Evolutionary conservation across 2,888 invertebrate species (phyloP).

Genomic region (Litoditis marina): DNA sequence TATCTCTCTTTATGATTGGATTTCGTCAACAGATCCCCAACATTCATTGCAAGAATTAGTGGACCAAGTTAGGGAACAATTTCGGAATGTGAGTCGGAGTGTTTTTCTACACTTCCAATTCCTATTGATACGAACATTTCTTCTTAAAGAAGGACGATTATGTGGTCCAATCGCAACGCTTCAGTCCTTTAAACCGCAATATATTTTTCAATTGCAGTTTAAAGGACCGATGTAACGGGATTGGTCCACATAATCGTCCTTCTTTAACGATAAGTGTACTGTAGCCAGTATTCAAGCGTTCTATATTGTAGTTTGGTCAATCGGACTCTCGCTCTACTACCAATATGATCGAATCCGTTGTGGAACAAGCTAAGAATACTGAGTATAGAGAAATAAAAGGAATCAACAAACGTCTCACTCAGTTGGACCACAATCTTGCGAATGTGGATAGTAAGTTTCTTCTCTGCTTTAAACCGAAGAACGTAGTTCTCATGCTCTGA

Average conservation of each 20-base stretch:
- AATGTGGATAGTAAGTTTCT: constrained; percentile 16
- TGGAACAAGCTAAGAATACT: constrained; percentile 34
- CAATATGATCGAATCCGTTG: constrained; percentile 24
- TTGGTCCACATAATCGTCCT: no score
- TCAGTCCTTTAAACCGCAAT: no score
- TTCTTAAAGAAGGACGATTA: no score
- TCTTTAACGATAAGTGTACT: no score
- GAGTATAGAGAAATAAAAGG: constrained; percentile 53
- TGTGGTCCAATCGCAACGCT: no score
- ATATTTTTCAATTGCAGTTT: no score
- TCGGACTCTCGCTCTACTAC: constrained; percentile 19
- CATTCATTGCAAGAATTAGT: constrained; percentile 32
- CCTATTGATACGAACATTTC: no score
- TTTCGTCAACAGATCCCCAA: constrained; percentile 43
- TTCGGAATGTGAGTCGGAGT: constrained; percentile 17
- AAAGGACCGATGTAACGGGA: no score
- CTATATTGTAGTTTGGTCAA: no score
- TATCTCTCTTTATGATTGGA: constrained; percentile 55
- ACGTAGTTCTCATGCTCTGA: no score
- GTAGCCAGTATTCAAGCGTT: no score
- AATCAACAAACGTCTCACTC: constrained; percentile 51
- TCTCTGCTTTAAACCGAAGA: no score
- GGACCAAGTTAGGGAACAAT: constrained; percentile 31
- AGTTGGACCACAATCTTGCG: constrained; percentile 40
- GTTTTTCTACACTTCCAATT: background rate